Percentiles rank a stretch among this genome's conserved stretches.
Conservation (phyloP, 2,113 vertebrate species). For the Lepus europaeus region DNA sequence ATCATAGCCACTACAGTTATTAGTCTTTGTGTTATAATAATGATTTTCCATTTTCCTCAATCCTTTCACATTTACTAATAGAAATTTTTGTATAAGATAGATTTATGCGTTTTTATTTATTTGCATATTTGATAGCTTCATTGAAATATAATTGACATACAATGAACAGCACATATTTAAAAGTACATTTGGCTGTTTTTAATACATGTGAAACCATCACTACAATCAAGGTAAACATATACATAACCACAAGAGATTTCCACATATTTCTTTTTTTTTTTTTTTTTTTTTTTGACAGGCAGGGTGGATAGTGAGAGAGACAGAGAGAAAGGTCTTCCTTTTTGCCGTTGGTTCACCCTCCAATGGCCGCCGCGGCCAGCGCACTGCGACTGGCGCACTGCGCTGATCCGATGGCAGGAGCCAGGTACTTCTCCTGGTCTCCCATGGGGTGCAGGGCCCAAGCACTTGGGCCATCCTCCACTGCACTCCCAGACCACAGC, state of each 20-base stretch:
- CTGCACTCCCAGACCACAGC: too few relatives aligned
- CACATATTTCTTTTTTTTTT: not conserved
- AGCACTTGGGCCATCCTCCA: too few relatives aligned
- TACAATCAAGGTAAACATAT: not conserved
- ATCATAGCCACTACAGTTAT: not conserved
- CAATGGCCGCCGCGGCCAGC: too few relatives aligned
- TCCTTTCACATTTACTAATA: not conserved
- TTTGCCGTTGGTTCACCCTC: too few relatives aligned
- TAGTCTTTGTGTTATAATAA: not conserved
- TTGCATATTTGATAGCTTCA: not conserved
- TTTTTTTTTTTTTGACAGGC: too few relatives aligned
- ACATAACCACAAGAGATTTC: not conserved
- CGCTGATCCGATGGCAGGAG: too few relatives aligned
- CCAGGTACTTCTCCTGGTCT: too few relatives aligned
- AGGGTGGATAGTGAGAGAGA: too few relatives aligned
- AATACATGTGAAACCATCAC: not conserved
- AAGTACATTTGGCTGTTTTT: constrained; percentile 6
- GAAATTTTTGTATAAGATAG: constrained; percentile 13
- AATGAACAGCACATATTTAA: constrained; percentile 29
- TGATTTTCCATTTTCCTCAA: not conserved
- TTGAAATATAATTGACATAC: constrained; percentile 8
- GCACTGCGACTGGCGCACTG: too few relatives aligned
- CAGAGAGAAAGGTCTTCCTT: too few relatives aligned
- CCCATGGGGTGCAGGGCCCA: too few relatives aligned
- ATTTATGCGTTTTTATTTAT: not conserved